These are phyloP conservation scores for Dicyrtoma fusca DNA, from an alignment of 2,888 invertebrate species.

Conservation along the genomic window DNA sequence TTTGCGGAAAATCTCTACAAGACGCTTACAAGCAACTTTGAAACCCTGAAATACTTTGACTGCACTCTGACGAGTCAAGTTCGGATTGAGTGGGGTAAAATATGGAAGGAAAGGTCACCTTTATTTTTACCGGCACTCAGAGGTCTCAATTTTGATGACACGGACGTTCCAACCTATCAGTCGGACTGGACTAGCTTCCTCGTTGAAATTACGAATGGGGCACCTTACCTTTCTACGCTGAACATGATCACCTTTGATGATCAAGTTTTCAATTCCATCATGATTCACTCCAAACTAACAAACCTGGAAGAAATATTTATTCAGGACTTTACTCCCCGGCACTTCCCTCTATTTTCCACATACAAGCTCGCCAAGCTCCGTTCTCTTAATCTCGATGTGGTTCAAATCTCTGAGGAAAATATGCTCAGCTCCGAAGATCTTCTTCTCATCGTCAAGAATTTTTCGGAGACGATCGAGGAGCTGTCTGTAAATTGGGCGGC, in stretches of 20 bases:
- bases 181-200: neutral
- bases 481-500: slow-evolving; percentile 8
- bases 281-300: neutral
- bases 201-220: neutral
- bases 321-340: slow-evolving; percentile 4
- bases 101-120: neutral
- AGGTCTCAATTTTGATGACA: neutral
- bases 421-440: slow-evolving; percentile 5
- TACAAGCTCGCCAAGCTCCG: neutral
- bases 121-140: neutral
- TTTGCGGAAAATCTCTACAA: neutral
- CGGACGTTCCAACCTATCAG: neutral
- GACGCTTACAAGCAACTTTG: neutral
- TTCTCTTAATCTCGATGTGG: slow-evolving; percentile 7
- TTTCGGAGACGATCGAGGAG: neutral
- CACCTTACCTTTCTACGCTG: neutral
- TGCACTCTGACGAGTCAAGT: neutral
- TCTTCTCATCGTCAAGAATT: neutral
- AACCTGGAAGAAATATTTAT: slow-evolving; percentile 1
- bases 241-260: slow-evolving; percentile 9
- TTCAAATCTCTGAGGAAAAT: slow-evolving; percentile 6
- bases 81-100: neutral
- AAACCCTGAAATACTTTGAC: slow-evolving; percentile 5
- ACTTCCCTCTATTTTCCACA: neutral
- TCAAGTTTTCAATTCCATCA: neutral